A percentile compares a stretch with the other conserved stretches of the same genome.
Evolutionary conservation across 2,888 invertebrate species (phyloP).

Genomic region (Melinaea marsaeus): DNA sequence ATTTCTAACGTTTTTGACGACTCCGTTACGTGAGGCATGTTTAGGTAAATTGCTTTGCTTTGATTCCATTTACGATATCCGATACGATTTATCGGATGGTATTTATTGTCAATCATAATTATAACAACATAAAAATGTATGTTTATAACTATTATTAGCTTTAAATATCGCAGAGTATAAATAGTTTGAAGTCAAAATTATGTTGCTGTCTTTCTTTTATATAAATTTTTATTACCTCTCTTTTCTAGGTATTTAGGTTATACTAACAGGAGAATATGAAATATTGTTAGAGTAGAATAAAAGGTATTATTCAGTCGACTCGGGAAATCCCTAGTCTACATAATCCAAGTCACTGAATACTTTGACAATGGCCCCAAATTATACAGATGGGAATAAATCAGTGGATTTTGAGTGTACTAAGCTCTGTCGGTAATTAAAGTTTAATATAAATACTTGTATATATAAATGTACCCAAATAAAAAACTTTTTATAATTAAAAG

Average conservation of each 20-base stretch:
- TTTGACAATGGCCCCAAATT: conserved; percentile 44
- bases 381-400: conserved; percentile 49
- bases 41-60: conserved; percentile 7
- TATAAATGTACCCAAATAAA: background rate
- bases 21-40: conserved; percentile 4
- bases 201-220: no score
- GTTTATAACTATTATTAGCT: background rate
- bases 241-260: background rate
- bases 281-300: no score
- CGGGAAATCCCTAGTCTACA: conserved; percentile 28
- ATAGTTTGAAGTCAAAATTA: no score
- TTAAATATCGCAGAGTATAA: no score
- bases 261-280: background rate
- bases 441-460: conserved; percentile 18
- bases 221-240: no score
- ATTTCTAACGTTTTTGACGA: conserved; percentile 19
- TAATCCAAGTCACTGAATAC: conserved; percentile 35
- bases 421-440: conserved; percentile 28
- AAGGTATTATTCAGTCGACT: conserved; percentile 18
- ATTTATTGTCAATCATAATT: background rate
- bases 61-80: background rate
- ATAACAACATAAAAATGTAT: background rate
- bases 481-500: conserved; percentile 1
- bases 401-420: conserved; percentile 30
- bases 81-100: background rate